Evolutionary conservation across 2,888 invertebrate species (phyloP).

Genomic region (Amitus sp.): DNA sequence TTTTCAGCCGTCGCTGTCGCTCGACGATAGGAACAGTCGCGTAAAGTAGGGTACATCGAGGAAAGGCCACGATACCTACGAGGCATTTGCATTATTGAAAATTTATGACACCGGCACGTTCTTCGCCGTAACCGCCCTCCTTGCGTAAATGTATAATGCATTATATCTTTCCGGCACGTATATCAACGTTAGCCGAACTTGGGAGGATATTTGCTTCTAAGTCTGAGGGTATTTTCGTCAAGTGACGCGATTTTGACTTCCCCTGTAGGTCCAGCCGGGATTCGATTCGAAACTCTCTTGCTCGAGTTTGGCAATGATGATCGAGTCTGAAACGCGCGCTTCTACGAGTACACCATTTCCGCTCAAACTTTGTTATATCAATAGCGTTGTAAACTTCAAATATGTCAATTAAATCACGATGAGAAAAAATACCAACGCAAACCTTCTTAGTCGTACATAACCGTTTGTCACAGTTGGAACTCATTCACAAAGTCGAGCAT

Average conservation of each 20-base stretch:
- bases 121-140: conserved; percentile 43
- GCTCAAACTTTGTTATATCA: too few relatives aligned
- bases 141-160: conserved; percentile 61
- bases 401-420: too few relatives aligned
- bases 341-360: too few relatives aligned
- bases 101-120: conserved; percentile 58
- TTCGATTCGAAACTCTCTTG: background rate
- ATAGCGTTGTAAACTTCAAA: too few relatives aligned
- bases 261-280: background rate
- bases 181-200: conserved; percentile 61
- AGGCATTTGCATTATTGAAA: conserved; percentile 63
- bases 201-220: conserved; percentile 36
- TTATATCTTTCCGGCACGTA: conserved; percentile 64
- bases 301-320: too few relatives aligned
- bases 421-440: too few relatives aligned
- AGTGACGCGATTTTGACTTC: conserved; percentile 16
- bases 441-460: too few relatives aligned
- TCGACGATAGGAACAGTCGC: conserved; percentile 41
- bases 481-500: too few relatives aligned
- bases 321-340: too few relatives aligned
- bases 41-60: conserved; percentile 54
- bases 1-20: conserved; percentile 42
- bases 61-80: conserved; percentile 46
- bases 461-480: too few relatives aligned
- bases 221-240: conserved; percentile 27